Percentiles rank a stretch among this genome's conserved stretches.
Conservation (phyloP, 1,140 invertebrate genomes). For the Pseudomyrmex dendroicus region DNA sequence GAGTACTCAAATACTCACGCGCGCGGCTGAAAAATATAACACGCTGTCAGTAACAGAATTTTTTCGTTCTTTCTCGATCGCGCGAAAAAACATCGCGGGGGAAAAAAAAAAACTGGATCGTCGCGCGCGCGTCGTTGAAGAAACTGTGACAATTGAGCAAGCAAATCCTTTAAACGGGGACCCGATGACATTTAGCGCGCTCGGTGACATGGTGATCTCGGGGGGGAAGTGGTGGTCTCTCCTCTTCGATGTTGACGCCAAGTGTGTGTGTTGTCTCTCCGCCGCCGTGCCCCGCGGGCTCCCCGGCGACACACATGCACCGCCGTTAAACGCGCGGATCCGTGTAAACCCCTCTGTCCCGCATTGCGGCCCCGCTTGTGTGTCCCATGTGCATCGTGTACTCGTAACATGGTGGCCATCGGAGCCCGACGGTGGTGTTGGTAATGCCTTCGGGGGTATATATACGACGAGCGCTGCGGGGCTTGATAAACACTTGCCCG, state of each 20-base stretch:
- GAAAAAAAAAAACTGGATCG: neutral
- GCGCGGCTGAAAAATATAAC: constrained; percentile 1
- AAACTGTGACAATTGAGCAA: constrained; percentile 79
- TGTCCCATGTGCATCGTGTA: constrained; percentile 70
- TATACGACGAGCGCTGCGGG: constrained; percentile 78
- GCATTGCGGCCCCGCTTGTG: constrained; percentile 21
- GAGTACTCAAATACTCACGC: neutral
- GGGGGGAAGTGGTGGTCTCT: constrained; percentile 63
- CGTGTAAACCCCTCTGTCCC: constrained; percentile 64
- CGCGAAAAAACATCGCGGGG: neutral
- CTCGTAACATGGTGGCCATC: constrained; percentile 66
- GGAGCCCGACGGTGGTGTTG: constrained; percentile 69
- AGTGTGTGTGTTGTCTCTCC: constrained; percentile 74
- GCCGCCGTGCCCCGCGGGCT: constrained; percentile 64
- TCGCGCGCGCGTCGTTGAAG: constrained; percentile 59
- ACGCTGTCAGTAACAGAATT: neutral
- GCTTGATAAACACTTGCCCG: constrained; percentile 81
- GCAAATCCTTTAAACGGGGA: constrained; percentile 75
- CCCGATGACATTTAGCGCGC: constrained; percentile 81
- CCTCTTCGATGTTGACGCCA: constrained; percentile 68
- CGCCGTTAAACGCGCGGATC: constrained; percentile 66
- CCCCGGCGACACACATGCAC: constrained; percentile 43
- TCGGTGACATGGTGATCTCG: constrained; percentile 78
- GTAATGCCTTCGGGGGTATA: constrained; percentile 79
- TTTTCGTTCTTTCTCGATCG: neutral